Conservation (phyloP, 2,888 invertebrate species). For the Spicauda simplicius region DNA sequence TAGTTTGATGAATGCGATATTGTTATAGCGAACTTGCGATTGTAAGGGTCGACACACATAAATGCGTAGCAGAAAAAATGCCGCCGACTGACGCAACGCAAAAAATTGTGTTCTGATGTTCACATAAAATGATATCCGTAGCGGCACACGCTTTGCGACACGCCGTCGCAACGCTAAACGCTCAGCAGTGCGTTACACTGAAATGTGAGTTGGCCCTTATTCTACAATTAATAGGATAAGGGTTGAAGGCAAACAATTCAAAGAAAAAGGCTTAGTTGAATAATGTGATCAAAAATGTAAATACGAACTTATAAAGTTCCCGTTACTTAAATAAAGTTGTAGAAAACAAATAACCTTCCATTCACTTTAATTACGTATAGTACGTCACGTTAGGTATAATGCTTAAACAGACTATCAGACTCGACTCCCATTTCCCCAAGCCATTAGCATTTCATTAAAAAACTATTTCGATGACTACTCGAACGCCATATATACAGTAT, state of each 20-base stretch:
- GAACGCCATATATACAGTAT: conserved; percentile 13
- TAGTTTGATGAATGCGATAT: conserved; percentile 12
- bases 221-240: not conserved
- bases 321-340: not conserved
- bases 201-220: no score
- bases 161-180: no score
- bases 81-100: no score
- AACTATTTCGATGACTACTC: conserved; percentile 11
- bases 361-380: not conserved
- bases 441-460: not conserved
- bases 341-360: not conserved
- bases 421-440: not conserved
- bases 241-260: not conserved
- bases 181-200: no score
- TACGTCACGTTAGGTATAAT: not conserved
- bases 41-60: not conserved
- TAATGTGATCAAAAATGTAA: no score
- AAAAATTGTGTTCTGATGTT: no score
- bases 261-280: not conserved
- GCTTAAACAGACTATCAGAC: not conserved
- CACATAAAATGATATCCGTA: no score
- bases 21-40: not conserved
- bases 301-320: no score
- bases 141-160: no score
- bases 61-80: no score